These are phyloP conservation scores for Trissoscelio sp. DNA, from an alignment of 2,888 invertebrate species.

Conservation along the genomic window DNA sequence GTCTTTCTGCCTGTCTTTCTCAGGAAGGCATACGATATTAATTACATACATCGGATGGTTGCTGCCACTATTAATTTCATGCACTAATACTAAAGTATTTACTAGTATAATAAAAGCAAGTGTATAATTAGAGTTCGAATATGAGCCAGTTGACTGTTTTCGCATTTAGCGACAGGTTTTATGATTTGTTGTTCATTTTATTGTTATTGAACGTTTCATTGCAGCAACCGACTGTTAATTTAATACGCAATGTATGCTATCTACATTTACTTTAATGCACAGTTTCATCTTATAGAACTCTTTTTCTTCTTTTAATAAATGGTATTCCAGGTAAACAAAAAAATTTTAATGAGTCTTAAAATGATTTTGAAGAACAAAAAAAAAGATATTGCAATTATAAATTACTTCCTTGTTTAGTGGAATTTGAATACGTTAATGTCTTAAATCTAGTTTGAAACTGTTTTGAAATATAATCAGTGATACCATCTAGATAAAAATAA, in stretches of 20 bases:
- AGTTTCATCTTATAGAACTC: too few relatives aligned
- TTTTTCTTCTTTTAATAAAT: too few relatives aligned
- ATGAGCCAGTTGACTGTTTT: constrained; percentile 23
- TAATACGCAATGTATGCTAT: too few relatives aligned
- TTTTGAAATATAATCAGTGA: constrained; percentile 8
- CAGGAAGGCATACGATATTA: constrained; percentile 65
- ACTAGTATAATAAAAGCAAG: constrained; percentile 60
- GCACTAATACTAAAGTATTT: constrained; percentile 66
- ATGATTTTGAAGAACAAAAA: too few relatives aligned
- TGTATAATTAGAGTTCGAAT: constrained; percentile 58
- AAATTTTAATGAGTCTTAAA: too few relatives aligned
- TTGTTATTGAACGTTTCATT: background rate
- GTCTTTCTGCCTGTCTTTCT: constrained; percentile 69
- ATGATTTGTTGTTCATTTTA: constrained; percentile 5
- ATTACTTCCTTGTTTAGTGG: too few relatives aligned
- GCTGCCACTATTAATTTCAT: constrained; percentile 67
- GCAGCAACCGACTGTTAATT: too few relatives aligned
- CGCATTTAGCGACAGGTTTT: constrained; percentile 19
- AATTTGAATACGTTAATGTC: too few relatives aligned
- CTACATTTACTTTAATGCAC: too few relatives aligned
- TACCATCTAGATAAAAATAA: background rate
- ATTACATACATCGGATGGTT: constrained; percentile 67
- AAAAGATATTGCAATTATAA: too few relatives aligned
- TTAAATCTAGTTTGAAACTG: background rate
- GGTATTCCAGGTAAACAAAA: too few relatives aligned